Evolutionary conservation across 2,797 vertebrate species (phyloP).

Genomic region (Gobio occitaniae): DNA sequence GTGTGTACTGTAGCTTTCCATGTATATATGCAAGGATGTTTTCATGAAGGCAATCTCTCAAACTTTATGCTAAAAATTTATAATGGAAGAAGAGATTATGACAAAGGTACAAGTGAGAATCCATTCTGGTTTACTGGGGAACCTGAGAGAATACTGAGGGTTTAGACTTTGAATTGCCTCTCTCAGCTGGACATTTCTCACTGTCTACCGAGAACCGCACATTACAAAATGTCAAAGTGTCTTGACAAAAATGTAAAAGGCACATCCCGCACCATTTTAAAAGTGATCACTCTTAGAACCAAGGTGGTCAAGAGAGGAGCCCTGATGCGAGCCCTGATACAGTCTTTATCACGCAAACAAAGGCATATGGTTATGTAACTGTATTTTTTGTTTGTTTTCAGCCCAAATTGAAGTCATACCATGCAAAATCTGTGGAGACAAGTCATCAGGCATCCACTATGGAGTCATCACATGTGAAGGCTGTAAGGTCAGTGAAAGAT

Average conservation of each 20-base stretch:
- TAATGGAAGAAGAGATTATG: not conserved
- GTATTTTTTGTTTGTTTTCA: slow-evolving; percentile 64
- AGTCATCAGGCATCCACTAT: slow-evolving; percentile 99
- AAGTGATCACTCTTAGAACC: slow-evolving; percentile 2
- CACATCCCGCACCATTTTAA: not conserved
- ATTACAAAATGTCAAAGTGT: slow-evolving; percentile 42
- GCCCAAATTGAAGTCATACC: slow-evolving; percentile 99
- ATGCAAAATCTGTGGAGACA: slow-evolving; percentile 99
- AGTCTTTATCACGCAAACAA: slow-evolving; percentile 24
- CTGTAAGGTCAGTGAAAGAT: slow-evolving; percentile 88
- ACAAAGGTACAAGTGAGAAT: not conserved
- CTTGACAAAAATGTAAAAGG: slow-evolving; percentile 34
- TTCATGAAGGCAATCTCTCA: not conserved
- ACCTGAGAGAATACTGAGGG: not conserved
- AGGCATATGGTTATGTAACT: slow-evolving; percentile 31
- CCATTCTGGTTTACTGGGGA: not conserved
- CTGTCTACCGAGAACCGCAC: not conserved
- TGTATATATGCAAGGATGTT: slow-evolving; percentile 3
- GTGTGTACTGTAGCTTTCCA: slow-evolving; percentile 3
- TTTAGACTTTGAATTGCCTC: not conserved
- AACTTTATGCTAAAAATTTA: slow-evolving; percentile 1
- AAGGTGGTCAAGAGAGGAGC: slow-evolving; percentile 11
- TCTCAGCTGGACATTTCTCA: not conserved
- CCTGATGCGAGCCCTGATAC: not conserved
- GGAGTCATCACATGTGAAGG: slow-evolving; percentile 99